These are phyloP conservation scores for Panzeria rudis DNA, from an alignment of 2,888 invertebrate genomes.

Conservation along the genomic window DNA sequence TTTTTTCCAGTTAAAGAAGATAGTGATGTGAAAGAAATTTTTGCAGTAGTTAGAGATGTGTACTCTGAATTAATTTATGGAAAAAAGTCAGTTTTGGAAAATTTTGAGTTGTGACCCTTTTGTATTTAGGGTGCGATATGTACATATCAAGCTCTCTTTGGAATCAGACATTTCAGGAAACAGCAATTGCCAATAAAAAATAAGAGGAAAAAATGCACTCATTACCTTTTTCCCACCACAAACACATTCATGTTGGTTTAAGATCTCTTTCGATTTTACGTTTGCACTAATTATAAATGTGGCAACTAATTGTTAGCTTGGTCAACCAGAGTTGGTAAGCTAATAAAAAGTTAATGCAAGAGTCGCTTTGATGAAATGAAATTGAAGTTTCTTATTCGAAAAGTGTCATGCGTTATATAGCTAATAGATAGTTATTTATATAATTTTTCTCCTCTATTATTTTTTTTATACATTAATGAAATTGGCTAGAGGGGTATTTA, in stretches of 20 bases:
- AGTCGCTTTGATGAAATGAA: neutral
- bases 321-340: slow-evolving; percentile 37
- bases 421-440: neutral
- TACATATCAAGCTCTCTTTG: neutral
- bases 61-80: no score
- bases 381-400: neutral
- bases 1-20: no score
- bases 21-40: no score
- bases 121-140: no score
- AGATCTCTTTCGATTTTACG: neutral
- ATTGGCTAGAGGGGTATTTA: neutral
- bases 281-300: slow-evolving; percentile 42
- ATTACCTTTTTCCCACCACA: slow-evolving; percentile 5
- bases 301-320: slow-evolving; percentile 31
- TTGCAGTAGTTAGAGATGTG: no score
- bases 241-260: slow-evolving; percentile 1
- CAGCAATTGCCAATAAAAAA: neutral
- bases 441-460: neutral
- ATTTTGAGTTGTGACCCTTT: no score
- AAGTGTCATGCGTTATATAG: slow-evolving; percentile 8
- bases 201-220: neutral
- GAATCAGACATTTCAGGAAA: slow-evolving; percentile 25
- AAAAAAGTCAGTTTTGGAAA: no score
- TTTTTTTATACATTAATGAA: neutral
- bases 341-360: slow-evolving; percentile 49